Base-by-base conservation (phyloP, 2,113 vertebrate genomes). In the Xiphophorus hellerii region DNA sequence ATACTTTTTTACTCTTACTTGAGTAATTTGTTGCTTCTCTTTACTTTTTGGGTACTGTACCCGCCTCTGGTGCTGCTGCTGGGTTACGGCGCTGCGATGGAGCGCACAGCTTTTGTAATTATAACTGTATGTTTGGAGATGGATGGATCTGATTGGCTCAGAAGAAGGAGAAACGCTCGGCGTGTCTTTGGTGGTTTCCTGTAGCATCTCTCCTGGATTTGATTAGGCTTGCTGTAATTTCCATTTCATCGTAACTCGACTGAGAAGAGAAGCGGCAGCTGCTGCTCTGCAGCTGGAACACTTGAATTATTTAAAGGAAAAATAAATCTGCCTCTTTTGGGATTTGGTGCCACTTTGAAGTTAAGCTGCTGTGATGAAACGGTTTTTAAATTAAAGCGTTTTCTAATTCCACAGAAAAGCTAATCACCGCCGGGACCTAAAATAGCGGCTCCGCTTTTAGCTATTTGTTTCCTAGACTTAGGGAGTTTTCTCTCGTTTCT, bases 61-160 rank as follows among this genome's bases (percentile, higher is more conserved):
- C 7, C 1, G 35, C 8, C 8, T 2, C 9, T 35, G 35, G 35
- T 35, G 35, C 35, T 35, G 9, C 35, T 35, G 35, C 35, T 35
- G 35, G 31, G 31, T 31, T 31, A 3, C 3, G 30, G 30, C 30
- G 30, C 30, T 31, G 30, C 30, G 3, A 78, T 51, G 72, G 76
- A 79, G 64, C 44, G 62, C 48, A 61, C 71, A 63, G 25, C 44
- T 62, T 54, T 71, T 83, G 75, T 85, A 84, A 87, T 84, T 84
- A 87, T 54, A 82, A 73, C 82, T 69, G 33, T 3, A 8, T 62
- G 76, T 69, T 22, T 35, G 80, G 78, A 87, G 90, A 91, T 84
- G 67, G 65, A 91, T 89, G 75, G 42, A 67, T 78, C 68, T 74
- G 67, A 60, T 60, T 69, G 65, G 29, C 29, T 42, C 70, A 28